Base-by-base conservation (phyloP, 2,888 invertebrate species). In the Heliconius cydno region DNA sequence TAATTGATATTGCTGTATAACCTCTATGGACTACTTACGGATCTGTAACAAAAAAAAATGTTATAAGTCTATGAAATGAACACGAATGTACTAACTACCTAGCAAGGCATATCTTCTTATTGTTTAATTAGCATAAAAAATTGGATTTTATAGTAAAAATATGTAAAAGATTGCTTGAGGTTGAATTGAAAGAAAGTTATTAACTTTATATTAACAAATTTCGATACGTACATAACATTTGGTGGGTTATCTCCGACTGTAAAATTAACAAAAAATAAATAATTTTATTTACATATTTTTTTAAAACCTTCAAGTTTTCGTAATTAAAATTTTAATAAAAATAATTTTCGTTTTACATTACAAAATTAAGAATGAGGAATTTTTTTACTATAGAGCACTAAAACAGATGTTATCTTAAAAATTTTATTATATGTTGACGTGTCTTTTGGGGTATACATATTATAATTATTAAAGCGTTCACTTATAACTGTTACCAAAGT, bases 161-260 rank as follows among this genome's bases (percentile, higher is more conserved):
- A 52, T 52, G 19, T 52, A 19, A 22, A 22, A 7, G 52, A 19
- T 52, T 19, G 7, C 6, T 52, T 52, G 19, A 52, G 52, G 19
- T 19, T 7, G 19, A 19, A 52, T 19, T 19, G 19, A 6, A 52
- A 10, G n/a, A 60, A 60, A 60, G 19, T 52, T 60, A n/a, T 60
- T 9, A 3, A 52, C 52, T 52, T 60, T 15, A 41, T 46, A 65
- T 41, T 38, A 41, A 41, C n/a, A 60, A 70, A 38, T 60, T 13
- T 19, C 7, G 19, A 75, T 76, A 80, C 80, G n/a, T 79, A 82
- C 82, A 72, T 67, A 46, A 84, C 70, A 30, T 82, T 80, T 41
- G 85, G 83, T 10, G 86, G 85, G 67, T 80, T 80, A 9, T 84
- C 79, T 34, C 85, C 86, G 80, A 82, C 87, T 87, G 86, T 2